Conservation (phyloP, 2,888 invertebrate genomes). For the Apamea monoglypha region DNA sequence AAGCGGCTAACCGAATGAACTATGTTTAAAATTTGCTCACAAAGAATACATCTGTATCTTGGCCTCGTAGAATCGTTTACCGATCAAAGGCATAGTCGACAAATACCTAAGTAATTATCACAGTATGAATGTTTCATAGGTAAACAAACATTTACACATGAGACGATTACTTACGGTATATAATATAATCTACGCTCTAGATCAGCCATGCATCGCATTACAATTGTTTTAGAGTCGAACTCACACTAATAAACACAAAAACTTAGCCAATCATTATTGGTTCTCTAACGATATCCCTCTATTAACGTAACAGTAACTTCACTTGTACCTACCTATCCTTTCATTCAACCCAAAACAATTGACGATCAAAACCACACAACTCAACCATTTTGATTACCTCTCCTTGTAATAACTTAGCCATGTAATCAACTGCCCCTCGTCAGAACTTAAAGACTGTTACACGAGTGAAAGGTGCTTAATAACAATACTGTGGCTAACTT, state of each 20-base stretch:
- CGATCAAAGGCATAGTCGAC: background rate
- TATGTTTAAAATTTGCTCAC: background rate
- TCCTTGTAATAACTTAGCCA: conserved; percentile 20
- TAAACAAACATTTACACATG: too few species aligned
- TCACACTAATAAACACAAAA: background rate
- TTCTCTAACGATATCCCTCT: background rate
- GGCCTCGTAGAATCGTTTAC: background rate
- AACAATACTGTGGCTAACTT: conserved; percentile 53
- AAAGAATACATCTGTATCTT: background rate
- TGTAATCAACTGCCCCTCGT: conserved; percentile 33
- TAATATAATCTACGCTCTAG: too few species aligned
- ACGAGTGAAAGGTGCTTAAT: conserved; percentile 12
- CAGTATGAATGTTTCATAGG: too few species aligned
- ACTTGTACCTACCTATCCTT: too few species aligned
- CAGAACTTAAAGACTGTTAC: conserved; percentile 27
- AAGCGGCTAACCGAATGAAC: background rate
- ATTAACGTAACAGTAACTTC: background rate
- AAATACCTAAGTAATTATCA: too few species aligned
- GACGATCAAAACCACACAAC: background rate
- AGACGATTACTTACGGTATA: too few species aligned
- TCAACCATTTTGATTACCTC: conserved; percentile 3
- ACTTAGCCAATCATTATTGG: background rate
- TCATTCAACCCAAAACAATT: conserved; percentile 1
- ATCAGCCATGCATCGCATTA: background rate
- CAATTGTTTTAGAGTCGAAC: background rate